These are phyloP conservation scores for Neolamprologus devosi DNA, from an alignment of 2,113 vertebrate species.

Conservation along the genomic window DNA sequence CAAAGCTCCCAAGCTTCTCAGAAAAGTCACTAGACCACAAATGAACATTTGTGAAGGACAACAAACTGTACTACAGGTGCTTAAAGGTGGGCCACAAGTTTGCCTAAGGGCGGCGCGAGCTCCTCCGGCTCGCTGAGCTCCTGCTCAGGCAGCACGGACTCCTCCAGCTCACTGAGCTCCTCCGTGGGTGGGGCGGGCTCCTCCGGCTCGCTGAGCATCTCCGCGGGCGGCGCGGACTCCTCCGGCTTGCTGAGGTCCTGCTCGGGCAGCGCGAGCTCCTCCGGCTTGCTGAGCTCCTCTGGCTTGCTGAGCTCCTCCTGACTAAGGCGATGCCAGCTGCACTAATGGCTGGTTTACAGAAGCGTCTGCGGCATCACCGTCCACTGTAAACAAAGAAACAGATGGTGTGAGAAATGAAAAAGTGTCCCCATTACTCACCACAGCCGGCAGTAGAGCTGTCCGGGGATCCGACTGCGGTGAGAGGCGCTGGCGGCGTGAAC, in stretches of 20 bases:
- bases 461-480: not conserved
- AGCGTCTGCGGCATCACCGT: not conserved
- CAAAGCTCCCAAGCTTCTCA: not conserved
- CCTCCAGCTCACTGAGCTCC: not conserved
- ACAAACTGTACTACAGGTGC: not conserved
- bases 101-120: not conserved
- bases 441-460: not conserved
- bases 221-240: not conserved
- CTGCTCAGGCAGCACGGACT: no score
- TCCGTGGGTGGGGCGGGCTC: rapidly evolving
- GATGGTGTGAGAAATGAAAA: not conserved
- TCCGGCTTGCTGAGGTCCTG: not conserved
- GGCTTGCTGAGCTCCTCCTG: not conserved
- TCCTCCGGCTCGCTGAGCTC: not conserved
- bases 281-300: not conserved
- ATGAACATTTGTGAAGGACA: not conserved
- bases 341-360: not conserved
- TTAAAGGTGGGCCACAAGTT: not conserved
- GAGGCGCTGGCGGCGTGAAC: not conserved
- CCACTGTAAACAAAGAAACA: not conserved
- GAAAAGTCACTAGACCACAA: not conserved
- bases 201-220: no score
- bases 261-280: not conserved
- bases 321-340: not conserved
- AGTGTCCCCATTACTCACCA: not conserved